Base-by-base conservation (phyloP, 2,797 vertebrate genomes). In the Aldrovandia affinis region DNA sequence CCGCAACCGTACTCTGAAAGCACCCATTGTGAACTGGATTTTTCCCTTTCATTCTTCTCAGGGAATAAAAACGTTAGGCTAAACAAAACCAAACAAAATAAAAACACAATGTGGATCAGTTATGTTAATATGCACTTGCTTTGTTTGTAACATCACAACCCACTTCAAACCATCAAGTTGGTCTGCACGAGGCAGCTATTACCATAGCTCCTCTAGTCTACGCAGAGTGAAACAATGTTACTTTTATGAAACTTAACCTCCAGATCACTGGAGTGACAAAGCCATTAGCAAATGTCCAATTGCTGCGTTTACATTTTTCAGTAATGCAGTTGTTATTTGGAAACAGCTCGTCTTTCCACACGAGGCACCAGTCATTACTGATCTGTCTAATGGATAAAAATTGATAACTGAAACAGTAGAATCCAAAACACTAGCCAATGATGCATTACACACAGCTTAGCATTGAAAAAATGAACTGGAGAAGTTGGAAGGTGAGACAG, bases 381-480 rank as follows among this genome's bases (percentile, higher is more conserved):
- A 44, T 80, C 25, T 55, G 28, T 30, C 10, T 8, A 63, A 61
- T 4, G 47, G 52, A 70, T 63, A n/a, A 83, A 36, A 47, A 75
- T 44, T 25, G 33, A 36, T 36, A 22, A 63, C 65, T 47, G 22
- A 80, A 81, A 18, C 2, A 20, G 55, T 2, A 3, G 2, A 44
- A 44, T 70, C 44, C 55, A 55, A 54, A 33, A 33, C 47, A 81
- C 28, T 30, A 59, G 42, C 68, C 28, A 85, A 85, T 7, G 12
- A 85, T 50, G 30, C 28, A 77, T 77, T n/a, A 77, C 12, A 59
- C 39, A 54, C 30, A 81, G 47, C 42, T 73, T n/a, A 75, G 30
- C 54, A 36, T 81, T 77, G 28, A 52, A 18, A 39, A 55, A 9
- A 22, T 55, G 61, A 59, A 44, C 39, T 47, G 22, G 65, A 70